Evolutionary conservation across 2,797 vertebrate species (phyloP), one percentile per base, ranked within the genome.

Genomic region (Hemibagrus guttatus): DNA sequence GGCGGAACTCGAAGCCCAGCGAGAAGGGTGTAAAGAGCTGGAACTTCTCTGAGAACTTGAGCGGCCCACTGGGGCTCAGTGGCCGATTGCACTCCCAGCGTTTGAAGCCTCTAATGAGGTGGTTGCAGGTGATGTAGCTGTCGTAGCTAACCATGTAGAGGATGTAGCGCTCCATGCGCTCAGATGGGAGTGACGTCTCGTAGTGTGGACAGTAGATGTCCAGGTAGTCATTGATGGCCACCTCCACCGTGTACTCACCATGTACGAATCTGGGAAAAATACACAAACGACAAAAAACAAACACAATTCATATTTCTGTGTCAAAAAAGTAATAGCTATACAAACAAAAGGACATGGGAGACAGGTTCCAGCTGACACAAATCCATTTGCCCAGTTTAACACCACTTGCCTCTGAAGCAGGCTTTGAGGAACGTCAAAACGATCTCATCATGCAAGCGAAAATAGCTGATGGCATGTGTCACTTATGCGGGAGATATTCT

Each of bases 1-100:
- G 98, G 4, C 97, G 92, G 95, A 99, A 99, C 95, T 99, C 98
- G 3, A 98, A 99, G 85, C 98, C 98, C 90, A 99, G 94, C 6
- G 97, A 98, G 94, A 99, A 99, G 23, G 98, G 98, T 0, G 98
- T 99, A 95, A 98, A 99, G 90, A 98, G 97, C 92, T 99, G 98
- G 94, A 99, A 98, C 94, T 99, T 99, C 95, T 99, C 98, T 0
- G 97, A 98, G 93, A 99, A 99, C 93, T 97, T 97, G 92, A 99
- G 96, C 13, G 98, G 97, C 0, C 97, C 98, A 31, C 92, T 96
- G 68, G 96, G 95, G 19, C 97, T 96, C 64, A 94, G 96, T 0
- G 98, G 98, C 13, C 97, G 94, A 94, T 98, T 98, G 89, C 98
- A 99, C 91, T 98, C 97, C 98, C 98, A 99, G 91, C 98, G 97